These are phyloP conservation scores for Cygnus olor DNA, from an alignment of 2,797 vertebrate genomes.

Conservation along the genomic window DNA sequence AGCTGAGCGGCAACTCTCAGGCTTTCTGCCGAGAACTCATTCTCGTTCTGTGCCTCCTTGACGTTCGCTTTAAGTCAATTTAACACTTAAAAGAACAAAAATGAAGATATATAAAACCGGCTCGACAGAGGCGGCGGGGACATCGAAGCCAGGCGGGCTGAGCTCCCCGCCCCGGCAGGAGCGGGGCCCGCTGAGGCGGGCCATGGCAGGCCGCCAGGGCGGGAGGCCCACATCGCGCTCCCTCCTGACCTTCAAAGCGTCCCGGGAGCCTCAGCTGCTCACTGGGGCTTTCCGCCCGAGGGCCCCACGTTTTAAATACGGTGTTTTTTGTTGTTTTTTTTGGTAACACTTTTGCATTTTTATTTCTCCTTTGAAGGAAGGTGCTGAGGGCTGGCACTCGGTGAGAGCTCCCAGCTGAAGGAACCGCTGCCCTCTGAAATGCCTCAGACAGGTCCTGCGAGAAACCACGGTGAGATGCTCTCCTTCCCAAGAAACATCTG, in stretches of 20 bases:
- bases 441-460: rapidly evolving
- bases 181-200: neutral
- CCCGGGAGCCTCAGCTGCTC: neutral
- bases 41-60: neutral
- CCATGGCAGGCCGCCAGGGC: neutral
- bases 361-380: neutral
- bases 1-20: neutral
- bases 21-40: neutral
- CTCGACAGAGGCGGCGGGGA: neutral
- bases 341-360: neutral
- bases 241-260: neutral
- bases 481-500: neutral
- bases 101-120: neutral
- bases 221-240: neutral
- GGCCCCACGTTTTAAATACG: neutral
- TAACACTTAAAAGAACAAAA: neutral
- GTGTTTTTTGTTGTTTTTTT: neutral
- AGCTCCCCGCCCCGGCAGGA: neutral
- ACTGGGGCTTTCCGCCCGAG: neutral
- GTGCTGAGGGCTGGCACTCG: neutral
- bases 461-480: neutral
- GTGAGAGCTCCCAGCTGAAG: neutral
- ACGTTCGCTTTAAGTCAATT: neutral
- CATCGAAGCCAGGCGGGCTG: rapidly evolving
- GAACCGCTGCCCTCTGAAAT: neutral